Evolutionary conservation across 2,888 invertebrate genomes (phyloP).

Genomic region (Caenorhabditis sp.): DNA sequence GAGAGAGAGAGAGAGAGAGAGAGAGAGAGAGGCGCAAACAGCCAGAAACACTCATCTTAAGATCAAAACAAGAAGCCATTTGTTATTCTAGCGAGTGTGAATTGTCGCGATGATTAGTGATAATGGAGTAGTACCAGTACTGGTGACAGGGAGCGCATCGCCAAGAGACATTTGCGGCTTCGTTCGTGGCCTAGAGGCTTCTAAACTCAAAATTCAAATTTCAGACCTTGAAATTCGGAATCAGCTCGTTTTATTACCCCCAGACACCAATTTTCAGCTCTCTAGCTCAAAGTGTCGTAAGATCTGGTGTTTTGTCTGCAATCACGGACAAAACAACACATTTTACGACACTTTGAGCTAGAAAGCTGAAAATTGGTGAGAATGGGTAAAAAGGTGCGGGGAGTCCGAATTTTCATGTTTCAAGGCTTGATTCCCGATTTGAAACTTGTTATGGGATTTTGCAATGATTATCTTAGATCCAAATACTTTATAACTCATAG

Average conservation of each 20-base stretch:
- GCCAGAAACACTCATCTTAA: too few relatives aligned
- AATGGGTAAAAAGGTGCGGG: background rate
- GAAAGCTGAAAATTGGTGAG: background rate
- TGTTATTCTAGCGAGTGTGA: too few relatives aligned
- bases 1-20: too few relatives aligned
- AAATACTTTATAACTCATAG: background rate
- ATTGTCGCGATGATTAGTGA: too few relatives aligned
- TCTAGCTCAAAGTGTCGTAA: background rate
- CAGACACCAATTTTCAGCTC: background rate
- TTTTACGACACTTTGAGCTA: conserved; percentile 9
- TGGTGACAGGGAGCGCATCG: too few relatives aligned
- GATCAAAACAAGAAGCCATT: too few relatives aligned
- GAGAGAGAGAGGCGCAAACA: too few relatives aligned
- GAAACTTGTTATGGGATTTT: background rate
- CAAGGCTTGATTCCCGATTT: background rate
- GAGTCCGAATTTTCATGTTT: background rate
- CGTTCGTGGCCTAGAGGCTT: too few relatives aligned
- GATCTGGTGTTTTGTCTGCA: background rate
- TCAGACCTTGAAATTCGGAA: background rate
- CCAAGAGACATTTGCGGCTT: too few relatives aligned
- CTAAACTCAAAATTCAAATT: too few relatives aligned
- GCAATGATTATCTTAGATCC: too few relatives aligned
- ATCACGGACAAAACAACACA: background rate
- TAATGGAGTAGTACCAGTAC: too few relatives aligned
- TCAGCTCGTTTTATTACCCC: background rate